Evolutionary conservation across 2,888 invertebrate genomes (phyloP), one percentile per base, ranked within the genome.

Genomic region (Mesorhabditis belari): DNA sequence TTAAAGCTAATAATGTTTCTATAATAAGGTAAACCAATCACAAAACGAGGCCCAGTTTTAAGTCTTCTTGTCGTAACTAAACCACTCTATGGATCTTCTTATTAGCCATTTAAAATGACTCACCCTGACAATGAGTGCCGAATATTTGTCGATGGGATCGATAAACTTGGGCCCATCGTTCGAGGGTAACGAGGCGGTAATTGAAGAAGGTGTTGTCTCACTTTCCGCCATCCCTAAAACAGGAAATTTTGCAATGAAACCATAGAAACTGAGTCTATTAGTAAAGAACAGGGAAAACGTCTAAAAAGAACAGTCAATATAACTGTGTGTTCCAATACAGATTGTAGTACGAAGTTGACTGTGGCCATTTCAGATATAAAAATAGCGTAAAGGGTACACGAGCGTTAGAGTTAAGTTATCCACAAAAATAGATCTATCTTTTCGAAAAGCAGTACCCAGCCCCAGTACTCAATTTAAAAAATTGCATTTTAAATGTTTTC

Each of bases 91-190:
- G 52, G n/a, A 35, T 17, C 27, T 50, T n/a, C 17, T 19, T 23
- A 9, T 19, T 19, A 51, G 12, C 12, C 21, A 51, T 19, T 9
- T 17, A 21, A 58, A 51, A 27, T 27, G 55, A 57, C 74, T 62
- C 55, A 77, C 77, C 58, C 77, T 64, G 60, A 77, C 75, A 52
- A 71, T 69, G 4, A 76, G 58, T 19, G 74, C 75, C 9, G 71
- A 66, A 57, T 74, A 76, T 60, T 60, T 70, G 66, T 77, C 76
- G 60, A 76, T 52, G 1, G 77, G 77, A 35, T 77, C 76, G 60
- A 76, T 59, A 44, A 67, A 28, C 55, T 69, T 64, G 3, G 26
- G 54, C 52, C 26, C 23, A 3, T 54, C 53, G 27, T 12, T 24
- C 6, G 9, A 5, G n/a, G 28, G 50, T n/a, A n/a, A n/a, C 12